Evolutionary conservation across 2,888 invertebrate species (phyloP).

Genomic region (Drosophila imparisetae): DNA sequence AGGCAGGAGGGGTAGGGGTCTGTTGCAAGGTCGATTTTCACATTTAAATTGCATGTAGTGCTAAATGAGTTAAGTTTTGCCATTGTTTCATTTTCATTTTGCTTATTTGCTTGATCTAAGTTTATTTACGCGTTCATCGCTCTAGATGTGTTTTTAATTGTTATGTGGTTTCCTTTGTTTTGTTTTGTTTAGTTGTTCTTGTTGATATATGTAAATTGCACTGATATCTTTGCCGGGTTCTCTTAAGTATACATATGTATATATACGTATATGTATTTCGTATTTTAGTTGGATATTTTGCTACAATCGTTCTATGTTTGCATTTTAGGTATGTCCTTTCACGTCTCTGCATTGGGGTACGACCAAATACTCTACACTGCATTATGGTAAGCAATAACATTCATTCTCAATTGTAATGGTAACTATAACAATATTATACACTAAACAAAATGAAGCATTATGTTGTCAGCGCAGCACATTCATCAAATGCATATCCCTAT

Average conservation of each 20-base stretch:
- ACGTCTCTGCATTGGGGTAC: not conserved
- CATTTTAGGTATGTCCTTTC: slow-evolving; percentile 16
- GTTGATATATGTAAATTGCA: slow-evolving; percentile 71
- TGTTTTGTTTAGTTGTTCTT: slow-evolving; percentile 34
- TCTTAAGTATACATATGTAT: slow-evolving; percentile 34
- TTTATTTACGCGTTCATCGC: slow-evolving; percentile 39
- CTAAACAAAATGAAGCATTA: slow-evolving; percentile 70
- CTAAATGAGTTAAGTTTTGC: slow-evolving; percentile 65
- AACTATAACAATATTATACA: slow-evolving; percentile 69
- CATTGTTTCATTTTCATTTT: slow-evolving; percentile 30
- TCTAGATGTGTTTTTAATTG: slow-evolving; percentile 39
- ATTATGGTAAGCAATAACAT: slow-evolving; percentile 49
- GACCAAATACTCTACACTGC: slow-evolving; percentile 32
- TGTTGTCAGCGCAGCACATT: slow-evolving; percentile 22
- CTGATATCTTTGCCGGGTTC: slow-evolving; percentile 60
- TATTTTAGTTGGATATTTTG: slow-evolving; percentile 38
- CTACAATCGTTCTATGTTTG: slow-evolving; percentile 51
- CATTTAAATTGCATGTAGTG: slow-evolving; percentile 73
- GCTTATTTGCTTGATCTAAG: slow-evolving; percentile 38
- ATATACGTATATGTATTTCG: slow-evolving; percentile 13
- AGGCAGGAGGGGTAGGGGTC: slow-evolving; percentile 9
- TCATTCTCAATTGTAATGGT: slow-evolving; percentile 47
- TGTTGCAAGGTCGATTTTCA: slow-evolving; percentile 36
- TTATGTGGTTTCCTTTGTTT: slow-evolving; percentile 30
- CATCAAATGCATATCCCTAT: not conserved